A percentile compares a stretch with the other conserved stretches of the same genome.
Conservation (phyloP, 2,888 invertebrate species). For the Hypomecis atomaria region DNA sequence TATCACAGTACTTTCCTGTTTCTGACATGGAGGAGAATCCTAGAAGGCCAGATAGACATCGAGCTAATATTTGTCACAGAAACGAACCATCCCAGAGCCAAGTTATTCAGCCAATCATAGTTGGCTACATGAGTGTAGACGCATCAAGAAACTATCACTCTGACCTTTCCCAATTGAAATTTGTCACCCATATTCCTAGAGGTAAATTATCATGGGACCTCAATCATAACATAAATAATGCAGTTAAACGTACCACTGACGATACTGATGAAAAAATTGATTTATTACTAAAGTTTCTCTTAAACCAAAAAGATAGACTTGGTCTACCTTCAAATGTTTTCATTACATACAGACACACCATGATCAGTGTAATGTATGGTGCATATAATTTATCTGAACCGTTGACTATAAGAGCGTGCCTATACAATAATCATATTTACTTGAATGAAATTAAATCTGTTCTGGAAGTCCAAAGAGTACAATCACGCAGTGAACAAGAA, state of each 20-base stretch:
- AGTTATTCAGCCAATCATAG: background rate
- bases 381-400: background rate
- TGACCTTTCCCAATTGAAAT: constrained; percentile 2
- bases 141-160: constrained; percentile 8
- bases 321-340: background rate
- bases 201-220: constrained; percentile 4
- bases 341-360: constrained; percentile 3
- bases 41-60: no score
- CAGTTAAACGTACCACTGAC: constrained; percentile 6
- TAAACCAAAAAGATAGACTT: background rate
- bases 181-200: background rate
- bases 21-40: no score
- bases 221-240: constrained; percentile 4
- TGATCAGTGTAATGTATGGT: constrained; percentile 3
- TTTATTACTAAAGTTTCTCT: background rate
- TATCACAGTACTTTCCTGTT: no score
- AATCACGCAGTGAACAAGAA: background rate
- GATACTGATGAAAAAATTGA: constrained; percentile 7
- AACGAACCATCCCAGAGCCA: no score
- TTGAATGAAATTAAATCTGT: background rate
- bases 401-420: background rate
- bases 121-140: constrained; percentile 9
- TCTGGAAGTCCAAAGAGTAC: constrained; percentile 1
- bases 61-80: background rate
- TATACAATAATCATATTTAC: constrained; percentile 7